A percentile compares a stretch with the other conserved stretches of the same genome.
These are phyloP conservation scores for Melieria picta DNA, from an alignment of 2,888 invertebrate genomes.

Conservation along the genomic window DNA sequence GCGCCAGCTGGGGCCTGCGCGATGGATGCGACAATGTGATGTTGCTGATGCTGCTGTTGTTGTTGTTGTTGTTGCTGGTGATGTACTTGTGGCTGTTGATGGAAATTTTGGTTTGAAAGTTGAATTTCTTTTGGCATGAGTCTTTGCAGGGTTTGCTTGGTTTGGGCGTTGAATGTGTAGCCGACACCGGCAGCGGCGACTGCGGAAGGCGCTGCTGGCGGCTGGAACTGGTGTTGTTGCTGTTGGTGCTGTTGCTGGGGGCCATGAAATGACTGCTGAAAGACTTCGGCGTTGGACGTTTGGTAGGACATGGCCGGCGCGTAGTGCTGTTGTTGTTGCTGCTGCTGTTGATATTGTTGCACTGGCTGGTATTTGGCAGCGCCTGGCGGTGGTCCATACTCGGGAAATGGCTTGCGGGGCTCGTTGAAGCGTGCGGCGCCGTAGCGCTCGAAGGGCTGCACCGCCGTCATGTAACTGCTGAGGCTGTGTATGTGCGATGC, in stretches of 20 bases:
- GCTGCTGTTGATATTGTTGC: slow-evolving; percentile 45
- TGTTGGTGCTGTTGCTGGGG: neutral
- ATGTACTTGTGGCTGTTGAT: neutral
- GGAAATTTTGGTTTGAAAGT: slow-evolving; percentile 27
- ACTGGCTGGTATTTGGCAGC: slow-evolving; percentile 49
- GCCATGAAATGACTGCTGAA: slow-evolving; percentile 21
- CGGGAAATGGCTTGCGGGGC: slow-evolving; percentile 33
- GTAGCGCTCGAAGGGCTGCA: slow-evolving; percentile 56
- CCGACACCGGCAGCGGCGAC: too few relatives aligned
- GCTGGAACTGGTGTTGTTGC: too few relatives aligned
- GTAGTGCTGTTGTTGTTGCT: slow-evolving; percentile 42
- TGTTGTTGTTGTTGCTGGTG: neutral
- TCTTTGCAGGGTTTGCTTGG: slow-evolving; percentile 50
- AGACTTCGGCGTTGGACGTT: slow-evolving; percentile 37
- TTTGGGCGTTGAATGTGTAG: slow-evolving; percentile 42
- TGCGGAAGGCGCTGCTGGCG: slow-evolving; percentile 21
- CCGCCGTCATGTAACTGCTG: slow-evolving; percentile 55
- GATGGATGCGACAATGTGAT: slow-evolving; percentile 39
- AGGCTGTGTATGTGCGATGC: slow-evolving; percentile 48
- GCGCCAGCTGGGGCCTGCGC: slow-evolving; percentile 27
- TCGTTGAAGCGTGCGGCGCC: slow-evolving; percentile 43
- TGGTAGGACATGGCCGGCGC: slow-evolving; percentile 50
- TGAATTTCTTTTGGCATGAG: slow-evolving; percentile 56
- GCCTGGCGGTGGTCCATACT: slow-evolving; percentile 39
- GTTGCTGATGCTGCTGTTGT: slow-evolving; percentile 22